These are phyloP conservation scores for Allacma fusca DNA, from an alignment of 2,888 invertebrate genomes.

Conservation along the genomic window DNA sequence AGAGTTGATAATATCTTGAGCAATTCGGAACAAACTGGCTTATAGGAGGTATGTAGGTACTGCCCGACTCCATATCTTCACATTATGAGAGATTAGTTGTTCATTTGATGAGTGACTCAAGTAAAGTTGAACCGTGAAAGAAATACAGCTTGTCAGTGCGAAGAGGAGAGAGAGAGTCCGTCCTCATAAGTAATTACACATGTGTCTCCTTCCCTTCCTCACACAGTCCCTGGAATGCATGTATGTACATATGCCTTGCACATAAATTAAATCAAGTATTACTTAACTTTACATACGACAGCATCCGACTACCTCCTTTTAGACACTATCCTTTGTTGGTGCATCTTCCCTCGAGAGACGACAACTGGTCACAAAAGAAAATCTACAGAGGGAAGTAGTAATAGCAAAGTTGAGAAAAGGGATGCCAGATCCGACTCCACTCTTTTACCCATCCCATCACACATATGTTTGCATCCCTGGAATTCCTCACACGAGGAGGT, in stretches of 20 bases:
- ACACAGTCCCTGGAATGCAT: not conserved
- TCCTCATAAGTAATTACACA: too few species aligned
- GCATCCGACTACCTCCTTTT: slow-evolving; percentile 2
- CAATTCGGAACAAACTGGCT: not conserved
- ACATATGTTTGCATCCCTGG: too few species aligned
- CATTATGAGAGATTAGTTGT: slow-evolving; percentile 8
- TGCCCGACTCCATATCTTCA: not conserved
- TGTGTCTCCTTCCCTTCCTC: too few species aligned
- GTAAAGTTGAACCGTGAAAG: not conserved
- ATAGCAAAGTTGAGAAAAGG: slow-evolving; percentile 48
- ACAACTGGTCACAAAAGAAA: slow-evolving; percentile 35
- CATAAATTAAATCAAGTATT: slow-evolving; percentile 14
- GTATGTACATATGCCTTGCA: not conserved
- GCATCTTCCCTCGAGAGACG: slow-evolving; percentile 18
- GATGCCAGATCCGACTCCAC: not conserved
- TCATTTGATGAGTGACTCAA: not conserved
- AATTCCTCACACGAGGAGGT: too few species aligned
- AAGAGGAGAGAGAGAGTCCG: too few species aligned
- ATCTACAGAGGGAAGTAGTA: slow-evolving; percentile 31
- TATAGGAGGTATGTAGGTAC: not conserved
- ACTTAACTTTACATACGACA: slow-evolving; percentile 20
- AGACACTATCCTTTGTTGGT: slow-evolving; percentile 44
- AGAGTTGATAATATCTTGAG: not conserved
- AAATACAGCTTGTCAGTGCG: slow-evolving; percentile 2
- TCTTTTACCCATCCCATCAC: too few species aligned